Evolutionary conservation across 2,113 vertebrate genomes (phyloP).

Genomic region (Tenebrosternarchus preto): DNA sequence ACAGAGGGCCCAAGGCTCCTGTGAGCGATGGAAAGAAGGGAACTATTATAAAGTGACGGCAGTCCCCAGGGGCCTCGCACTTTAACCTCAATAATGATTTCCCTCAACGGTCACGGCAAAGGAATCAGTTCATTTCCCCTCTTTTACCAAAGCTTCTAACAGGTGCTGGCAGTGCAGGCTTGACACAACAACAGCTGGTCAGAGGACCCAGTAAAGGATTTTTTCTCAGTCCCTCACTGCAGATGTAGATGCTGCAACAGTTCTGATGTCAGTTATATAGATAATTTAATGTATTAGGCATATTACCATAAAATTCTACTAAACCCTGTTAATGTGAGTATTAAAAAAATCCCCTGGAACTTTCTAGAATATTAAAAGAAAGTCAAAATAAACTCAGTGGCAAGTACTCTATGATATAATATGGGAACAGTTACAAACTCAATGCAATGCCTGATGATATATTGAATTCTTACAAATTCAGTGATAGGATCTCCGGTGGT

Average conservation of each 20-base stretch:
- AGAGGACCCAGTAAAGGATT: slow-evolving; percentile 26
- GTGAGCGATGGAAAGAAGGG: not conserved
- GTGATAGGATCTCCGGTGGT: slow-evolving; percentile 88
- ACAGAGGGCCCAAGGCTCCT: not conserved
- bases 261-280: slow-evolving; percentile 51
- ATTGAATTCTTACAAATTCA: slow-evolving; percentile 84
- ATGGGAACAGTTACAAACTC: no score
- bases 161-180: slow-evolving; percentile 26
- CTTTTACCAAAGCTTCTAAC: slow-evolving; percentile 24
- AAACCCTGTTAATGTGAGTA: slow-evolving; percentile 18
- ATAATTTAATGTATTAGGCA: slow-evolving; percentile 52
- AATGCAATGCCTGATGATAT: slow-evolving; percentile 32
- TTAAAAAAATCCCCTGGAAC: no score
- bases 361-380: no score
- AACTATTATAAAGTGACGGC: not conserved
- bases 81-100: slow-evolving; percentile 26
- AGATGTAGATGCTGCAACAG: slow-evolving; percentile 51
- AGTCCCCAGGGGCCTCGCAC: slow-evolving; percentile 5
- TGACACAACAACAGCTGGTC: slow-evolving; percentile 53
- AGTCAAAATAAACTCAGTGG: no score
- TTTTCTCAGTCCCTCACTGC: slow-evolving; percentile 23
- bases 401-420: no score
- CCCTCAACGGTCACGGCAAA: not conserved
- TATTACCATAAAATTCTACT: slow-evolving; percentile 41
- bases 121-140: slow-evolving; percentile 36